Evolutionary conservation across 2,888 invertebrate species (phyloP).

Genomic region (Tenthredo notha): DNA sequence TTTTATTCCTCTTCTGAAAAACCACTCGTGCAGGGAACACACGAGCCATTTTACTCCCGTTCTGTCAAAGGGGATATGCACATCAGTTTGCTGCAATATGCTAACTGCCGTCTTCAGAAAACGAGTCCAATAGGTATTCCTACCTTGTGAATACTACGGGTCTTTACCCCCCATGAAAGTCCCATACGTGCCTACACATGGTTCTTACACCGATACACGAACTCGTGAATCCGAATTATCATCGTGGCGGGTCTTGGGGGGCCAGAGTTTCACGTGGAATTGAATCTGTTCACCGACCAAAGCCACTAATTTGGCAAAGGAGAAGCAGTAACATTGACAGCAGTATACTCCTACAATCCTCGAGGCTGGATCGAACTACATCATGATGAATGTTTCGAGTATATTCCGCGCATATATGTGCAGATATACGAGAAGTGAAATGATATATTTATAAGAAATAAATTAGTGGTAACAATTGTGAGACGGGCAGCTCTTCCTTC

Average conservation of each 20-base stretch:
- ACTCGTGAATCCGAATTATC: constrained; percentile 8
- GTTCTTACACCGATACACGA: background rate
- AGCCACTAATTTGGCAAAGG: constrained; percentile 43
- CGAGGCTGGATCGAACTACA: constrained; percentile 14
- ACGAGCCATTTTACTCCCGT: constrained; percentile 8
- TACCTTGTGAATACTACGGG: background rate
- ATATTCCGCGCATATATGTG: background rate
- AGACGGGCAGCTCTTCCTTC: constrained; percentile 24
- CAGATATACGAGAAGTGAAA: constrained; percentile 32
- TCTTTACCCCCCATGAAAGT: background rate
- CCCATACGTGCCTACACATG: constrained; percentile 25
- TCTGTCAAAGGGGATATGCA: background rate
- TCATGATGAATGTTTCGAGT: constrained; percentile 35
- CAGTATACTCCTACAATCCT: constrained; percentile 27
- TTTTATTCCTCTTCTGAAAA: constrained; percentile 15
- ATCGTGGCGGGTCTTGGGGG: constrained; percentile 34
- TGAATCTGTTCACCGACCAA: constrained; percentile 22
- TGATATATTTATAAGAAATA: constrained; percentile 48
- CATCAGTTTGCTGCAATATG: constrained; percentile 20
- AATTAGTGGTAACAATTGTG: constrained; percentile 50
- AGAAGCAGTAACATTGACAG: constrained; percentile 38
- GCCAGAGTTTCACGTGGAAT: constrained; percentile 16
- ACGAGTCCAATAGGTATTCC: constrained; percentile 40
- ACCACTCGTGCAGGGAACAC: background rate
- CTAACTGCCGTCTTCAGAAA: constrained; percentile 28